phyloP scores from a whole-genome alignment of 2,113 vertebrate species.

The Indicator maculatus region DNA sequence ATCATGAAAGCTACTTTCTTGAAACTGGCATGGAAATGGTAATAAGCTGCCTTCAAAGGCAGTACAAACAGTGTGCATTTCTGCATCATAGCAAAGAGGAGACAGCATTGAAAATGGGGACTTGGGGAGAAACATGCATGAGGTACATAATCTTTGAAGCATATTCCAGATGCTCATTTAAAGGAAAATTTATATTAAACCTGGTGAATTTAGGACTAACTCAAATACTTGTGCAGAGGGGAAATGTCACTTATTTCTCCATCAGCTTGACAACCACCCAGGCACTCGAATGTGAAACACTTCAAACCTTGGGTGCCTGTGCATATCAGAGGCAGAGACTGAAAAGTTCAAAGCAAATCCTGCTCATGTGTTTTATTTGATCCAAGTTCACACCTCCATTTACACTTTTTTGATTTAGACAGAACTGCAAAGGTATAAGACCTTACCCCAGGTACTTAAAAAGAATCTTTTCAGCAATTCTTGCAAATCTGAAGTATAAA shows the following conservation, averaged over 20 bases:
- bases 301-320: not conserved
- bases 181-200: not conserved
- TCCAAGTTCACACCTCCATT: not conserved
- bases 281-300: not conserved
- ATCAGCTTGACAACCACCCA: not conserved
- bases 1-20: not conserved
- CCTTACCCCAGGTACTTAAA: not conserved
- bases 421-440: not conserved
- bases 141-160: not conserved
- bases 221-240: not conserved
- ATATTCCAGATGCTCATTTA: not conserved
- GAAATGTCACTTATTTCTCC: not conserved
- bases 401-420: not conserved
- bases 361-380: not conserved
- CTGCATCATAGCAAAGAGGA: not conserved
- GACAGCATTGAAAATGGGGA: not conserved
- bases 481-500: not conserved
- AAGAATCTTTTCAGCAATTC: not conserved
- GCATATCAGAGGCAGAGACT: not conserved
- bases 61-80: not conserved
- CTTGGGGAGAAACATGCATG: fast-evolving
- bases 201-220: not conserved
- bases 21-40: not conserved
- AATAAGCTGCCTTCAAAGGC: not conserved
- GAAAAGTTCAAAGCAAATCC: not conserved